Conservation (phyloP, 2,797 vertebrate genomes). For the Cottoperca gobio region DNA sequence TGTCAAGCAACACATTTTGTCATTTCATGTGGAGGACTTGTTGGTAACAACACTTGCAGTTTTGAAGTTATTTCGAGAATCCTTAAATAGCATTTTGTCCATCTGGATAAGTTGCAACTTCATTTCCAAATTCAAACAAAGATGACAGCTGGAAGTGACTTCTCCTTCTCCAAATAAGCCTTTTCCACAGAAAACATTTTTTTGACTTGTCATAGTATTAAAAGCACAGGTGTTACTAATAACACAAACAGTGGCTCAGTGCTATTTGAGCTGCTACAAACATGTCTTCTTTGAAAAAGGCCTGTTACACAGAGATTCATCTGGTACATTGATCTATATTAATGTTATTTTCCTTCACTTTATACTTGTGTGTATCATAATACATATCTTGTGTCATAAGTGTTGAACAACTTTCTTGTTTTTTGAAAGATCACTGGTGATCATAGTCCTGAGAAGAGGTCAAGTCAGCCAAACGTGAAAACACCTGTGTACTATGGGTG, state of each 20-base stretch:
- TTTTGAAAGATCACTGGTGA: neutral
- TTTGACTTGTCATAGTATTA: neutral
- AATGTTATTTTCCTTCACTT: neutral
- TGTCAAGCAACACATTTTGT: no score
- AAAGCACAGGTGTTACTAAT: neutral
- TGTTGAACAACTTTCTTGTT: neutral
- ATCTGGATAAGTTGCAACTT: neutral
- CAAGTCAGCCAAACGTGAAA: conserved; percentile 1
- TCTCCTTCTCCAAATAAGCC: no score
- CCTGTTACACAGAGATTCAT: neutral
- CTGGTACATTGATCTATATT: neutral
- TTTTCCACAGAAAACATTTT: neutral
- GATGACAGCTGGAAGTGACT: neutral
- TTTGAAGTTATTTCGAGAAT: neutral
- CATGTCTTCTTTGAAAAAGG: neutral
- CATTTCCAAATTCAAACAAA: neutral
- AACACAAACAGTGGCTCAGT: neutral
- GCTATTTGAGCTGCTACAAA: neutral
- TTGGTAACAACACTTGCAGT: neutral
- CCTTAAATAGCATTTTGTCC: no score
- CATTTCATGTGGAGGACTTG: neutral
- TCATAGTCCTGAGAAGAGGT: neutral
- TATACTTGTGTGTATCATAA: neutral
- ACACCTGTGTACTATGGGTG: neutral
- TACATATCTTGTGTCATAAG: neutral